A percentile compares a stretch with the other conserved stretches of the same genome.
Conservation (phyloP, 2,888 invertebrate species). For the Ectobius pallidus region DNA sequence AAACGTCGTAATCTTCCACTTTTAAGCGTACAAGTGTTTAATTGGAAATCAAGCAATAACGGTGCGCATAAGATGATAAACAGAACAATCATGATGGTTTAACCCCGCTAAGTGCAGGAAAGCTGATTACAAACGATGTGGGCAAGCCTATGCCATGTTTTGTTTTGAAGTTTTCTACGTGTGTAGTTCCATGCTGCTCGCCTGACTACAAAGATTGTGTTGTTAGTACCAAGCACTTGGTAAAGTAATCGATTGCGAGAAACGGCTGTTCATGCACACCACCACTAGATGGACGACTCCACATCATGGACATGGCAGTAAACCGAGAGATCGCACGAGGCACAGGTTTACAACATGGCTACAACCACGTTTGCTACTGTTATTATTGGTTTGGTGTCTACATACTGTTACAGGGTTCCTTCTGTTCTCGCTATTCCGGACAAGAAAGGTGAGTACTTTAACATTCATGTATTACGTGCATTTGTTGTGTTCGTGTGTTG, state of each 20-base stretch:
- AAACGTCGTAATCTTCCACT: too few species aligned
- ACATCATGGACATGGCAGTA: slow-evolving; percentile 13
- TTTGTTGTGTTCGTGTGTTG: too few species aligned
- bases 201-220: background rate
- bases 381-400: slow-evolving; percentile 33
- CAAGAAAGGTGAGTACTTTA: slow-evolving; percentile 40
- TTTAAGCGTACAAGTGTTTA: too few species aligned
- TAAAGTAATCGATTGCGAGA: slow-evolving; percentile 10
- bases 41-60: too few species aligned
- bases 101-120: too few species aligned
- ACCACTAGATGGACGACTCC: slow-evolving; percentile 21
- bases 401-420: slow-evolving; percentile 37
- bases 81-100: too few species aligned
- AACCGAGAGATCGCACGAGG: background rate
- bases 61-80: too few species aligned
- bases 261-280: background rate
- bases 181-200: background rate
- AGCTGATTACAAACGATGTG: too few species aligned
- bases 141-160: too few species aligned
- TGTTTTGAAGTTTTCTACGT: too few species aligned
- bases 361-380: slow-evolving; percentile 15
- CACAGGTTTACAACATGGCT: slow-evolving; percentile 8
- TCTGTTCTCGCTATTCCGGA: slow-evolving; percentile 40
- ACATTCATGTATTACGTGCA: too few species aligned
- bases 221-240: background rate